A percentile compares a stretch with the other conserved stretches of the same genome.
Evolutionary conservation across 2,888 invertebrate species (phyloP).

Genomic region (Leucophenga montana): DNA sequence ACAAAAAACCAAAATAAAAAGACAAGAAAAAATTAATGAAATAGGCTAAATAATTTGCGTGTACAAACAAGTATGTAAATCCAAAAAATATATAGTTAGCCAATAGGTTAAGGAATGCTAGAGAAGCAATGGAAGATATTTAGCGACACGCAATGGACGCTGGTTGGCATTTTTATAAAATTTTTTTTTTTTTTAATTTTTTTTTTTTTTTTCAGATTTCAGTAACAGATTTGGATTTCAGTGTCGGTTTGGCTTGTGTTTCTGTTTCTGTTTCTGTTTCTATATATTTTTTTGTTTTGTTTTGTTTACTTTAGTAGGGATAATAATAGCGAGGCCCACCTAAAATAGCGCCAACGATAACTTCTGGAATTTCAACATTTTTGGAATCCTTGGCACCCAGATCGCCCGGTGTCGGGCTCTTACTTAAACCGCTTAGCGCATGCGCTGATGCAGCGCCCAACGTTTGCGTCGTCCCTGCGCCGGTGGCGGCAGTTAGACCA

Average conservation of each 20-base stretch:
- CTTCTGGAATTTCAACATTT: slow-evolving; percentile 95
- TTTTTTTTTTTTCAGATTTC: slow-evolving; percentile 12
- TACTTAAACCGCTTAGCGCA: slow-evolving; percentile 82
- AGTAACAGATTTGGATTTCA: slow-evolving; percentile 13
- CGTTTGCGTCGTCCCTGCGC: slow-evolving; percentile 76
- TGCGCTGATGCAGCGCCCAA: slow-evolving; percentile 75
- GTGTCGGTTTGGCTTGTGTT: slow-evolving; percentile 25
- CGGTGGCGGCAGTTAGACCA: slow-evolving; percentile 78
- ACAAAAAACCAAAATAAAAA: background rate
- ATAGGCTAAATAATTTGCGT: background rate
- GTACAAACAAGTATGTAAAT: background rate
- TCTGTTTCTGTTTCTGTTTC: slow-evolving; percentile 36
- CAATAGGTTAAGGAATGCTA: slow-evolving; percentile 23
- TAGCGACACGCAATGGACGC: no score
- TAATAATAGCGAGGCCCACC: slow-evolving; percentile 77
- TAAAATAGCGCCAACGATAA: slow-evolving; percentile 97
- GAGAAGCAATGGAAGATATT: no score
- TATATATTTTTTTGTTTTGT: slow-evolving; percentile 32
- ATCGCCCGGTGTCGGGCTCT: slow-evolving; percentile 88
- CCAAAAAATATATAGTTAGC: slow-evolving; percentile 19
- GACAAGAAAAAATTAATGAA: background rate
- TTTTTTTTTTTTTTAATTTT: slow-evolving; percentile 22
- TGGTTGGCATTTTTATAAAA: no score
- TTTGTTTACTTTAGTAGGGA: slow-evolving; percentile 64
- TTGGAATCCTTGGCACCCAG: slow-evolving; percentile 85